Conservation (phyloP, 2,113 vertebrate genomes). For the Varanus komodoensis region DNA sequence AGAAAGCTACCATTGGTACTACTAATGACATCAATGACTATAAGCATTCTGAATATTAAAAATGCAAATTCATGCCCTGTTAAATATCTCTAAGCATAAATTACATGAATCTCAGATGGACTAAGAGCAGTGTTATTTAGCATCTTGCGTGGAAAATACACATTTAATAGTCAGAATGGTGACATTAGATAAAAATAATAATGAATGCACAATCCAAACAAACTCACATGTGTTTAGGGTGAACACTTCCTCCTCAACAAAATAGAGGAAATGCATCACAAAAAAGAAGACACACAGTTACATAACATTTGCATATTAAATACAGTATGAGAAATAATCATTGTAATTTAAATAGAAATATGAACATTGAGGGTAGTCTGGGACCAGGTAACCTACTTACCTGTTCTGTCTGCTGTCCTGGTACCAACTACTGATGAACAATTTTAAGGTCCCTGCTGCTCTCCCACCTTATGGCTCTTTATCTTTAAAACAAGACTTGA, state of each 20-base stretch:
- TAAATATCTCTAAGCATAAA: constrained; percentile 49
- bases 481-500: no score
- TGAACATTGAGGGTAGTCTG: no score
- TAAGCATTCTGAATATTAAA: constrained; percentile 59
- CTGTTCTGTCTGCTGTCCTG: no score
- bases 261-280: neutral
- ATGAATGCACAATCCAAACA: neutral
- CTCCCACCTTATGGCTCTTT: no score
- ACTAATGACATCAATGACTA: constrained; percentile 67
- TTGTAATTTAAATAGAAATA: no score
- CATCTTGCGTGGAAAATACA: neutral
- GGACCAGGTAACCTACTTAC: no score
- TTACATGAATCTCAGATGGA: constrained; percentile 52
- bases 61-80: constrained; percentile 49
- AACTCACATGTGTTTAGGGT: neutral
- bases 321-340: no score
- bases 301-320: neutral
- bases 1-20: constrained; percentile 57
- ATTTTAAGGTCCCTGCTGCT: no score
- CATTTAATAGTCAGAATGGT: neutral
- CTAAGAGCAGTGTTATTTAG: constrained; percentile 5
- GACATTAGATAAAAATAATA: neutral
- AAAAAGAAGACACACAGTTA: neutral
- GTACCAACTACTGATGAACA: no score
- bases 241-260: no score